Percentiles rank a stretch among this genome's conserved stretches.
phyloP scores from a whole-genome alignment of 2,888 invertebrate species.

The Mesorhabditis sp. region DNA sequence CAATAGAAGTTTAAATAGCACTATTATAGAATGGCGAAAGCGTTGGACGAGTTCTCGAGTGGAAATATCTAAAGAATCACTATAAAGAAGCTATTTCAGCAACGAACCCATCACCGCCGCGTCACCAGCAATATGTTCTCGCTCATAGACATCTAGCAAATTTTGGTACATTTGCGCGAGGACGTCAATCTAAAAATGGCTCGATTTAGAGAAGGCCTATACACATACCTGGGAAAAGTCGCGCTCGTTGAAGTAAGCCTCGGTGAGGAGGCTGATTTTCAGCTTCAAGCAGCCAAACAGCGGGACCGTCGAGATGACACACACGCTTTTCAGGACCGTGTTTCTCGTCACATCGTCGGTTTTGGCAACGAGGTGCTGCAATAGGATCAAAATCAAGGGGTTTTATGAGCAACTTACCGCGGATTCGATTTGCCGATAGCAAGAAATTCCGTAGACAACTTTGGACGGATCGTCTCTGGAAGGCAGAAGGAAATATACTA shows the following conservation, averaged over 20 bases:
- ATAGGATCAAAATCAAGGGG: constrained; percentile 22
- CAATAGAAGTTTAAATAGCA: constrained; percentile 85
- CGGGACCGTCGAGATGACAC: constrained; percentile 76
- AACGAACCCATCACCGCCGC: constrained; percentile 68
- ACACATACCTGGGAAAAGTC: constrained; percentile 61
- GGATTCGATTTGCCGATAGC: constrained; percentile 92
- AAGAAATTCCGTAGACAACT: constrained; percentile 91
- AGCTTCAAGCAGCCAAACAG: constrained; percentile 85
- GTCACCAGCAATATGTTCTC: constrained; percentile 64
- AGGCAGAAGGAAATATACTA: constrained; percentile 91
- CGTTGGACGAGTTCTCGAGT: constrained; percentile 75
- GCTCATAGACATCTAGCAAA: constrained; percentile 76
- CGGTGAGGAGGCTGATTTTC: constrained; percentile 89
- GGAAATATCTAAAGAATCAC: constrained; percentile 70
- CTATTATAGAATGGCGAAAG: constrained; percentile 85
- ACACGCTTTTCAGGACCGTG: constrained; percentile 95
- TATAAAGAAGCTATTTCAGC: background rate
- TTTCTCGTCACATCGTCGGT: constrained; percentile 93
- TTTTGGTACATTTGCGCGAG: constrained; percentile 87
- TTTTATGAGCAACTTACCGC: background rate
- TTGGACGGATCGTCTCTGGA: constrained; percentile 77
- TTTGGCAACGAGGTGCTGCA: constrained; percentile 81
- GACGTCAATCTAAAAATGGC: constrained; percentile 54
- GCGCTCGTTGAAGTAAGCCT: constrained; percentile 87
- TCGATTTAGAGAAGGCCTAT: background rate